Evolutionary conservation across 2,888 invertebrate genomes (phyloP), one percentile per base, ranked within the genome.

Genomic region (Diadegma fenestrale): DNA sequence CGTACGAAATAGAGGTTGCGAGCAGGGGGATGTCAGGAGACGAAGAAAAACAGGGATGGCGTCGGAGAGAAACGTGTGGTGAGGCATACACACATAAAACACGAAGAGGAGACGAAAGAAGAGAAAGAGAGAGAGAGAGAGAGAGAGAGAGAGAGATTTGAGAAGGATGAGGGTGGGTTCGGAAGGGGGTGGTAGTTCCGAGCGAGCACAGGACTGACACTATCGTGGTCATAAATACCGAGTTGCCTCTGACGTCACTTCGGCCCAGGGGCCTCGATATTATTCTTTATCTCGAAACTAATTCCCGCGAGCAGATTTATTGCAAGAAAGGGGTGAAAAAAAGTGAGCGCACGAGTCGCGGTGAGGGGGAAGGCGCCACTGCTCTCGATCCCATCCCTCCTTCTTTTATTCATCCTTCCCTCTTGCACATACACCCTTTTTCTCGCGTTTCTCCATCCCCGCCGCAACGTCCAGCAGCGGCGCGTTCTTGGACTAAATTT

Each of bases 221-320:
- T 94, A 94, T 94, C 94, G 90, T 90, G 90, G 89, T 91, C 92
- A 94, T 94, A 94, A 94, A 94, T 94, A 94, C 91, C 91, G 89
- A 88, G 80, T 80, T 75, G 92, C 91, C 93, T 93, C 93, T 93
- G 93, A 93, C 93, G 93, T 93, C 93, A 92, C 92, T 87, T 92
- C 91, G 89, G 73, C 90, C 92, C 92, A 91, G 91, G 91, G 92
- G 73, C 73, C 92, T 93, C 93, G 94, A 94, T 94, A 94, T 94
- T 94, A 94, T 94, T 93, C 94, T 94, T 94, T 94, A 94, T 94
- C 94, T 94, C 93, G 90, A 94, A 94, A 93, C 94, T 94, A 94
- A 94, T 94, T 94, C 94, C 93, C 92, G 93, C 92, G 92, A 90
- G 90, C 93, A 94, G 94, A 94, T 94, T 94, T 94, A 94, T 94